These are phyloP conservation scores for Catharus minimus DNA, from an alignment of 2,113 vertebrate genomes.

Conservation along the genomic window DNA sequence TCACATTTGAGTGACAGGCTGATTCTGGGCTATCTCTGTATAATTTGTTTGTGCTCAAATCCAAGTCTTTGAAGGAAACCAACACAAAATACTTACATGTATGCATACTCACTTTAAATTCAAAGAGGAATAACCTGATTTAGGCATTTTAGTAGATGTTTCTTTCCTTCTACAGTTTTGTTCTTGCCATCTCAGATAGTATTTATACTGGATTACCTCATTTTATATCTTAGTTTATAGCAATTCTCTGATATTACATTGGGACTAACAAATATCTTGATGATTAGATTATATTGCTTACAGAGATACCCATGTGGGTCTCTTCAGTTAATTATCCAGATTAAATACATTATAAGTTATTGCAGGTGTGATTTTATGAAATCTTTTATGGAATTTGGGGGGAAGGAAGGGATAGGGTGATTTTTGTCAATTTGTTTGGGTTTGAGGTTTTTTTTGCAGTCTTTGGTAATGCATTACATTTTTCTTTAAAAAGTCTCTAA, in stretches of 20 bases:
- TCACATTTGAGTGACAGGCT: neutral
- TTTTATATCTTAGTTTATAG: neutral
- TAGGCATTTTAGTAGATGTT: neutral
- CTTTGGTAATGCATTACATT: neutral
- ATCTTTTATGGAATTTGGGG: neutral
- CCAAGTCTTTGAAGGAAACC: neutral
- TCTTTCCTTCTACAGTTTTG: neutral
- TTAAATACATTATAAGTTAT: neutral
- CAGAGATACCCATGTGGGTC: neutral
- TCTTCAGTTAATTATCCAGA: slow-evolving; percentile 34
- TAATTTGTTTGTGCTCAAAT: neutral
- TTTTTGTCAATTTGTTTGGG: neutral
- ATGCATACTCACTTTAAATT: neutral
- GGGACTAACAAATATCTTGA: slow-evolving; percentile 9
- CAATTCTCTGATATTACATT: neutral
- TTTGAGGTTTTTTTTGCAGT: neutral
- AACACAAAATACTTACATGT: neutral
- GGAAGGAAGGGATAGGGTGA: neutral
- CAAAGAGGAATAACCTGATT: neutral
- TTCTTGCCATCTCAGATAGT: neutral
- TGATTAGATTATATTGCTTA: slow-evolving; percentile 23
- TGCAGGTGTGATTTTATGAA: slow-evolving; percentile 6
- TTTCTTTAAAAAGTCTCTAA: neutral
- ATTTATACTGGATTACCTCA: neutral
- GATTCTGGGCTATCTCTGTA: neutral